Evolutionary conservation across 2,113 vertebrate species (phyloP), one percentile per base, ranked within the genome.

Genomic region (Rhabdomys dilectus): DNA sequence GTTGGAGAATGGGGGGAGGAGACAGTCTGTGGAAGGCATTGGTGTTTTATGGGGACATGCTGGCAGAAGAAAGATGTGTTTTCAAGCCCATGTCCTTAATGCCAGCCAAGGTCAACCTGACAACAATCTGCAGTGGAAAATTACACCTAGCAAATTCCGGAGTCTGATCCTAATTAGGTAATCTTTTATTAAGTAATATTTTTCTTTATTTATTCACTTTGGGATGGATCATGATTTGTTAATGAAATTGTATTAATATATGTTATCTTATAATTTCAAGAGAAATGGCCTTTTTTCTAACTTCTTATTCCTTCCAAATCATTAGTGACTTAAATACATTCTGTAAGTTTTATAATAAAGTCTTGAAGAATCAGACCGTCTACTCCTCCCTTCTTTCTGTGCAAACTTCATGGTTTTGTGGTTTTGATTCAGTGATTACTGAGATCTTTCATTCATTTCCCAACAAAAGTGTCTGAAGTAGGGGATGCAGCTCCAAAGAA

Each of bases 51-150:
- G 96, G 70, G 88, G 64, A 88, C 60, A 7, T 88, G 62, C 60
- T 95, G 90, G 68, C 39, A 42, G 53, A 81, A 91, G 70, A 45
- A 77, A 96, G 91, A 95, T 91, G 89, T 98, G 94, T 97, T 97
- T 98, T 97, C 96, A 97, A 97, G 94, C 78, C 76, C 76, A 77
- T 96, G 93, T 93, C 95, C 96, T 98, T 97, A 95, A 90, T 96
- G 89, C 87, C 89, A 96, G 93, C 81, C 96, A 97, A 97, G 98
- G 96, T 97, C 96, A 97, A 95, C 51, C 72, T 0, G 77, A 97
- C 93, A 78, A 91, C 87, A 78, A 97, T 96, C 96, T 93, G 84
- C 75, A 97, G 77, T 96, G 94, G 93, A 97, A 97, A 97, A 98
- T 97, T 97, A 97, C 94, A 96, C 91, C 58, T 34, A 34, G 85